Conservation (phyloP, 64 coral and sea anemone species). For the Montipora efflorescens region DNA sequence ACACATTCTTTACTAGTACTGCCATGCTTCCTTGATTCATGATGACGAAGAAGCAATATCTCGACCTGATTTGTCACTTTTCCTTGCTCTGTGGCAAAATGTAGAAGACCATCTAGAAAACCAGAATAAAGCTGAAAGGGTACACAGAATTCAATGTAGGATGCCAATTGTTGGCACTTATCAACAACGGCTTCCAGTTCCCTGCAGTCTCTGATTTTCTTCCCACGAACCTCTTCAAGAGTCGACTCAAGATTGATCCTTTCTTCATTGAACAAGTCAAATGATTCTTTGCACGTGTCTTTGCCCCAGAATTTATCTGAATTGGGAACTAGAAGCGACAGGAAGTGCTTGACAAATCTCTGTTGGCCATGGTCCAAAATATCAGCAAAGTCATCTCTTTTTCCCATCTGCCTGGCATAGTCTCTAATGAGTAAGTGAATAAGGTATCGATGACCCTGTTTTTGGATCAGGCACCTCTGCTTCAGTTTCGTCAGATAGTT, state of each 20-base stretch:
- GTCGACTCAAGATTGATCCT: constrained; percentile 46
- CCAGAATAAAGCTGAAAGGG: constrained; percentile 18
- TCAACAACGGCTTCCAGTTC: not conserved
- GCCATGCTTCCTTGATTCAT: constrained; percentile 59
- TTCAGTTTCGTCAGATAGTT: constrained; percentile 24
- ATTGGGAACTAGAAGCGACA: constrained; percentile 21
- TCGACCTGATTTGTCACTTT: constrained; percentile 13
- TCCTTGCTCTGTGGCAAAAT: not conserved
- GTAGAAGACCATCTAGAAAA: constrained; percentile 19
- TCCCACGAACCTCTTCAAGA: not conserved
- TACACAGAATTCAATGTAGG: constrained; percentile 48
- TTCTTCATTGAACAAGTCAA: constrained; percentile 56
- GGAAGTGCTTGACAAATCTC: constrained; percentile 38
- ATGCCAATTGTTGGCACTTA: not conserved
- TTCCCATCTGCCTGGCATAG: constrained; percentile 39
- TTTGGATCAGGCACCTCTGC: constrained; percentile 43
- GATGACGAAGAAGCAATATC: constrained; percentile 61
- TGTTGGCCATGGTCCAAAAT: constrained; percentile 26
- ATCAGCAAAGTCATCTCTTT: not conserved
- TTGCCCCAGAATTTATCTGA: constrained; percentile 9
- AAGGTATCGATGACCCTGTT: constrained; percentile 5
- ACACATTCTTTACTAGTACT: not conserved
- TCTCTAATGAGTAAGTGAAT: constrained; percentile 63
- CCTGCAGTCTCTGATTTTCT: not conserved
- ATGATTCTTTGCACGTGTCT: constrained; percentile 38